A percentile compares a stretch with the other conserved stretches of the same genome.
phyloP scores from a whole-genome alignment of 2,888 invertebrate genomes.

The Pristionchus japonicus region DNA sequence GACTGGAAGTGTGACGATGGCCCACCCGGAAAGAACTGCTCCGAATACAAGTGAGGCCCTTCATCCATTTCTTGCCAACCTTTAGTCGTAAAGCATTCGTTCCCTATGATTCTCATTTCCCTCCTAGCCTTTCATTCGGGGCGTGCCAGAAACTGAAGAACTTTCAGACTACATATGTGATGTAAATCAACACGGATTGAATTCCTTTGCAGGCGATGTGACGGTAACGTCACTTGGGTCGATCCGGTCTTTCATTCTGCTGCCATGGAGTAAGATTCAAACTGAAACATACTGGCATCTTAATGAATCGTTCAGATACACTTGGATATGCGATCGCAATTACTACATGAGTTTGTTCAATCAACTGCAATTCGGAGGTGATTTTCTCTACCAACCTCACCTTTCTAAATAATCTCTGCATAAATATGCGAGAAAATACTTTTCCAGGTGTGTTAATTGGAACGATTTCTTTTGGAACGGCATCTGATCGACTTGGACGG shows the following conservation, averaged over 20 bases:
- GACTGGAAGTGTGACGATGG: conserved; percentile 56
- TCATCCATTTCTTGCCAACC: too few species aligned
- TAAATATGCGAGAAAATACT: too few species aligned
- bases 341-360: conserved; percentile 65
- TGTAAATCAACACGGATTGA: background rate
- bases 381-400: too few species aligned
- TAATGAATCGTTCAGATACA: conserved; percentile 53
- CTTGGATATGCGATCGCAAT: conserved; percentile 69
- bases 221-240: conserved; percentile 63
- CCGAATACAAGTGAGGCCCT: conserved; percentile 55
- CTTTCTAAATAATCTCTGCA: too few species aligned
- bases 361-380: conserved; percentile 64
- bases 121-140: too few species aligned
- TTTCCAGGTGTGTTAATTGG: conserved; percentile 61
- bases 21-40: conserved; percentile 63
- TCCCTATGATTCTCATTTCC: too few species aligned
- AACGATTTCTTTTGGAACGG: conserved; percentile 69
- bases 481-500: conserved; percentile 61
- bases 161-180: too few species aligned
- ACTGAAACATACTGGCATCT: background rate
- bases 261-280: conserved; percentile 59
- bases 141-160: too few species aligned
- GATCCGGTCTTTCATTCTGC: conserved; percentile 69
- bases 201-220: conserved; percentile 46
- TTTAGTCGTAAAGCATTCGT: too few species aligned